A percentile compares a stretch with the other conserved stretches of the same genome.
Conservation (phyloP, 2,888 invertebrate species). For the Pristionchus maxplancki region DNA sequence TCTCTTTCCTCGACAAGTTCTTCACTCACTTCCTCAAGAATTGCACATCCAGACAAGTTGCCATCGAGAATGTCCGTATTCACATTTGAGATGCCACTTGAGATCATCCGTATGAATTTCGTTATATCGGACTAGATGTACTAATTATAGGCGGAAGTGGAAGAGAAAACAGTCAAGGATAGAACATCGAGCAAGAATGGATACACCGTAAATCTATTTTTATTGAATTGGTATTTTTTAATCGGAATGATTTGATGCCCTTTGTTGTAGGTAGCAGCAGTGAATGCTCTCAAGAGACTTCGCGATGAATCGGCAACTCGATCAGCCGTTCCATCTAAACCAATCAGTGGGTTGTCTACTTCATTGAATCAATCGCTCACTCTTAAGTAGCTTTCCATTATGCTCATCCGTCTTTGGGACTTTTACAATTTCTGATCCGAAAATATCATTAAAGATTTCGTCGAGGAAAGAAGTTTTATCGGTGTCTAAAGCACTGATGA, state of each 20-base stretch:
- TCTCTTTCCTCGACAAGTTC: slow-evolving; percentile 48
- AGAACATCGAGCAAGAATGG: slow-evolving; percentile 47
- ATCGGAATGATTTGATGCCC: background rate
- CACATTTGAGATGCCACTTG: background rate
- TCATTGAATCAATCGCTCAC: too few relatives aligned
- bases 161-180: slow-evolving; percentile 51
- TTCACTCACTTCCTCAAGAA: slow-evolving; percentile 49
- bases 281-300: slow-evolving; percentile 46
- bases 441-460: background rate
- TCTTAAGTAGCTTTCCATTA: too few relatives aligned
- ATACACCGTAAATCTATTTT: background rate
- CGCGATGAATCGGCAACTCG: slow-evolving; percentile 3
- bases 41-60: background rate
- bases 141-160: slow-evolving; percentile 48
- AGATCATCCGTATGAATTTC: background rate
- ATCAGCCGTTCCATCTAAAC: background rate
- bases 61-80: slow-evolving; percentile 48
- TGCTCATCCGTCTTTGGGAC: too few relatives aligned
- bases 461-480: background rate
- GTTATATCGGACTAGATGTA: too few relatives aligned
- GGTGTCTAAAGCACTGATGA: background rate
- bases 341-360: background rate
- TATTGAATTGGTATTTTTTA: background rate
- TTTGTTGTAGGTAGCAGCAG: slow-evolving; percentile 25
- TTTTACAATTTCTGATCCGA: background rate